Conservation (phyloP, 2,797 vertebrate species). For the Falco peregrinus region DNA sequence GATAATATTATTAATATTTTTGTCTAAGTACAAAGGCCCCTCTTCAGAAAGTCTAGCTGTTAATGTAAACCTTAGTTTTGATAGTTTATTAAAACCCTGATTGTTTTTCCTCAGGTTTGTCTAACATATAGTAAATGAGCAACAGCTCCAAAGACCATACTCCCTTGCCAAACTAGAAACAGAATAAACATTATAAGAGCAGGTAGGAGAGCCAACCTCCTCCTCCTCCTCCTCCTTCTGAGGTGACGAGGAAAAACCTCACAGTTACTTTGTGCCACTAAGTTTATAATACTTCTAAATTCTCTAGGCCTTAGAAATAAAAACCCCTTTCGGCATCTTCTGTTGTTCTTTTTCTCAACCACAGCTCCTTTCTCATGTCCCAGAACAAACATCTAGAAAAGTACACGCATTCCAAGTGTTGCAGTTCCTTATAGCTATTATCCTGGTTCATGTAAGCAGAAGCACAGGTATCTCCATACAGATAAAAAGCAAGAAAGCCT, state of each 20-base stretch:
- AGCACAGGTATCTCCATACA: background rate
- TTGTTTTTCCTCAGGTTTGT: background rate
- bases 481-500: background rate
- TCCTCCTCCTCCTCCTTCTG: background rate
- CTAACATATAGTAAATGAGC: background rate
- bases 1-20: background rate
- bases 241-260: background rate
- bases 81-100: background rate
- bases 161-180: background rate
- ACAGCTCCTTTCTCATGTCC: background rate
- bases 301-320: background rate
- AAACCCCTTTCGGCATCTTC: background rate
- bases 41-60: background rate
- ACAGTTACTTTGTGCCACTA: background rate
- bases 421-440: background rate
- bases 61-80: background rate
- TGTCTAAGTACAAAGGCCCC: background rate
- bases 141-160: background rate
- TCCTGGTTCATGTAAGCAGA: background rate
- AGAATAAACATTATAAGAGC: background rate
- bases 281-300: background rate
- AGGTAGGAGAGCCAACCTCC: background rate
- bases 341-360: background rate
- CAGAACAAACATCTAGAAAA: background rate
- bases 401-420: background rate